Evolutionary conservation across 1,140 invertebrate species (phyloP), one percentile per base, ranked within the genome.

Genomic region (Metopolophium dirhodum): DNA sequence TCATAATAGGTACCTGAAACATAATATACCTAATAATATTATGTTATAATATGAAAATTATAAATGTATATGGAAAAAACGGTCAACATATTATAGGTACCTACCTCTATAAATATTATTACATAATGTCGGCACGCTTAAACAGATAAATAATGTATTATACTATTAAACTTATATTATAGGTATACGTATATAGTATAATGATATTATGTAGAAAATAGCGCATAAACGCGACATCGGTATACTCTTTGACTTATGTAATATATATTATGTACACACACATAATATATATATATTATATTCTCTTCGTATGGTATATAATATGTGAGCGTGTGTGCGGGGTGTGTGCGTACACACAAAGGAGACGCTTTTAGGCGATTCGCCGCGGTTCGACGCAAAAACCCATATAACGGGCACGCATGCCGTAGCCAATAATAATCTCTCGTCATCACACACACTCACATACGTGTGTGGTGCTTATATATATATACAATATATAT

Each of bases 331-430:
- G 61, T 68, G 4, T 68, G 61, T 68, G 61, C 57, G 57, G 9
- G 22, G 22, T 49, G 30, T 18, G 14, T 26, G 85, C 23, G 85
- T 8, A n/a, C 45, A 41, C 35, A 30, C 57, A 68, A 82, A 85
- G 85, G 68, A 92, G 77, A 85, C 49, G 91, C 91, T 93, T 93
- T 93, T 93, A 93, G 77, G n/a, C 77, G 77, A 93, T 93, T 93
- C 91, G 91, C 49, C 82, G 82, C 51, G 91, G 91, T 93, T 85
- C 49, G 26, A 4, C 18, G 91, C 82, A 86, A 93, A 92, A 93
- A 85, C 91, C 82, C 91, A 93, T 93, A 90, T 18, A 85, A 93
- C 49, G 77, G 9, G 30, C 49, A 54, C 35, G 85, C 87, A n/a
- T 11, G 87, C 87, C 87, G 54, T 45, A 47, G 30, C 88, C 57